Percentiles rank a stretch among this genome's conserved stretches.
phyloP scores from a whole-genome alignment of 1,140 invertebrate genomes.

The Drosophila mauritiana region DNA sequence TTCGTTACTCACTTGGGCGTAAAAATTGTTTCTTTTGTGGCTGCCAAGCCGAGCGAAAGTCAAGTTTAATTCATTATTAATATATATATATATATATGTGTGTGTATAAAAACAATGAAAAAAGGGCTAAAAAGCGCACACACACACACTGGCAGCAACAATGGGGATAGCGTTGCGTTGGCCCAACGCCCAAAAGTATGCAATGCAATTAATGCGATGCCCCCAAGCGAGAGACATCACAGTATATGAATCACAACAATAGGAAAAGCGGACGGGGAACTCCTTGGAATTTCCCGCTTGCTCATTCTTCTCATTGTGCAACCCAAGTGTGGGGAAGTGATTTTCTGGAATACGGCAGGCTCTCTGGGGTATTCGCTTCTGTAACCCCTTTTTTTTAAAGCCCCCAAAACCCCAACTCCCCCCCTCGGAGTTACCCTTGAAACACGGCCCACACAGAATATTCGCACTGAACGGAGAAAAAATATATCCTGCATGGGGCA shows the following conservation, averaged over 20 bases:
- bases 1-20: constrained; percentile 14
- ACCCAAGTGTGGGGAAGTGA: constrained; percentile 9
- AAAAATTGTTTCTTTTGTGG: constrained; percentile 35
- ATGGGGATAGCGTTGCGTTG: constrained; percentile 16
- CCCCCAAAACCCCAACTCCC: not conserved
- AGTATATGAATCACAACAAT: constrained; percentile 52
- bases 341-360: constrained; percentile 9
- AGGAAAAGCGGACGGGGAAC: constrained; percentile 24
- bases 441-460: constrained; percentile 67
- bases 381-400: no score
- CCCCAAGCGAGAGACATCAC: constrained; percentile 44
- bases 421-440: constrained; percentile 62
- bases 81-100: constrained; percentile 5
- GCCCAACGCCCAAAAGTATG: constrained; percentile 61
- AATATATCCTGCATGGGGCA: constrained; percentile 50
- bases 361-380: not conserved
- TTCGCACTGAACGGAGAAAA: not conserved
- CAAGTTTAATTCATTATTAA: constrained; percentile 83
- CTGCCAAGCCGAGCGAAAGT: constrained; percentile 69
- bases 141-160: constrained; percentile 17
- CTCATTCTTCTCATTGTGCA: constrained; percentile 9
- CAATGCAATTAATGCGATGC: constrained; percentile 76
- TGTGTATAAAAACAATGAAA: constrained; percentile 11
- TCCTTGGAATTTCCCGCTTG: constrained; percentile 24
- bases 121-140: constrained; percentile 26